Conservation (phyloP, 2,797 vertebrate species). For the Chelon labrosus region DNA sequence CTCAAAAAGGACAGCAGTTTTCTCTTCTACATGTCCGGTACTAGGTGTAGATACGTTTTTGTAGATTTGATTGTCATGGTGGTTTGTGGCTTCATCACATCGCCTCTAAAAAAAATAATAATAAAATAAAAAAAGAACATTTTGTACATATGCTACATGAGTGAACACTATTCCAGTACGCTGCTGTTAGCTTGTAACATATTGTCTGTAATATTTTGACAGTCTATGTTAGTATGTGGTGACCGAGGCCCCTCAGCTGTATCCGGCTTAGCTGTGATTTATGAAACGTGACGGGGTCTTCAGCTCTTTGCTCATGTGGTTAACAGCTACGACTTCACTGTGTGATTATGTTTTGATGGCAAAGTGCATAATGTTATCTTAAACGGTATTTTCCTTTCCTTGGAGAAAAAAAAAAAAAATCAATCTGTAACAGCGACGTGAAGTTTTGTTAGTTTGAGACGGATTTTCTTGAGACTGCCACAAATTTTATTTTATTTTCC, state of each 20-base stretch:
- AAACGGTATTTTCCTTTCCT: constrained; percentile 55
- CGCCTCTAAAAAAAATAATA: constrained; percentile 31
- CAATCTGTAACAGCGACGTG: constrained; percentile 51
- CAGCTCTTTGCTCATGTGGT: constrained; percentile 51
- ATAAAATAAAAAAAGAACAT: constrained; percentile 30
- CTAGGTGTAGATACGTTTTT: constrained; percentile 54
- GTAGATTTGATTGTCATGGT: constrained; percentile 64
- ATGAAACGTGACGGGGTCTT: constrained; percentile 62
- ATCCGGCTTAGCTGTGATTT: constrained; percentile 64
- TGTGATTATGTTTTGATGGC: constrained; percentile 68
- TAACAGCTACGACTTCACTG: constrained; percentile 56
- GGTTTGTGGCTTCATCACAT: constrained; percentile 66
- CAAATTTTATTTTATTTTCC: constrained; percentile 5
- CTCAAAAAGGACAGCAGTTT: constrained; percentile 23
- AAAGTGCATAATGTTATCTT: constrained; percentile 56
- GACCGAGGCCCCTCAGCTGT: constrained; percentile 53
- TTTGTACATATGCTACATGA: constrained; percentile 68
- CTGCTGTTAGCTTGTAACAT: constrained; percentile 72
- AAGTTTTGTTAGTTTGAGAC: constrained; percentile 28
- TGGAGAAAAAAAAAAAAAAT: constrained; percentile 23
- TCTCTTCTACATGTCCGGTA: constrained; percentile 41
- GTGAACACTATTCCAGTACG: constrained; percentile 57
- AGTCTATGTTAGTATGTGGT: constrained; percentile 67
- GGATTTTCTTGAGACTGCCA: constrained; percentile 1
- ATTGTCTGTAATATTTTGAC: constrained; percentile 74